Percentiles rank a stretch among this genome's conserved stretches.
phyloP scores from a whole-genome alignment of 2,797 vertebrate species.

The Bradypus variegatus region DNA sequence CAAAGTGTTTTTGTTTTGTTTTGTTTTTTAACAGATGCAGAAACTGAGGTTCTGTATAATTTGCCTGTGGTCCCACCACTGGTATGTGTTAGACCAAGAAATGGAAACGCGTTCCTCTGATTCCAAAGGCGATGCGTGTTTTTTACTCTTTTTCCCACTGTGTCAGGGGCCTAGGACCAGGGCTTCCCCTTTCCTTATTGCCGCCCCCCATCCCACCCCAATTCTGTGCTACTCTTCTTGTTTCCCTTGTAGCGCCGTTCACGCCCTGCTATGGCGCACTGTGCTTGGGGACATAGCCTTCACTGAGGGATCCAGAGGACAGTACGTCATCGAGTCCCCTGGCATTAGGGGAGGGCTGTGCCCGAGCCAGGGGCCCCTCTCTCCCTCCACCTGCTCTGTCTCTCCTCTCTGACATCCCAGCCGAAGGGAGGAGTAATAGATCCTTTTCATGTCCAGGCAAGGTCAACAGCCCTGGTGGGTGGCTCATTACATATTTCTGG shows the following conservation, averaged over 20 bases:
- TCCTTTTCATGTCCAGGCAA: background rate
- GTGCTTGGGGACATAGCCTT: background rate
- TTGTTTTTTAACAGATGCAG: background rate
- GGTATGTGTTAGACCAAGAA: background rate
- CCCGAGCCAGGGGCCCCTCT: background rate
- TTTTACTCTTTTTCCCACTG: background rate
- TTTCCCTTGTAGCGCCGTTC: background rate
- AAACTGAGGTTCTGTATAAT: background rate
- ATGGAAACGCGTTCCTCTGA: background rate
- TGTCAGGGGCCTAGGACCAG: background rate
- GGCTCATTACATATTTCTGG: slow-evolving; percentile 11
- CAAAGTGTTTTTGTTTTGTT: background rate
- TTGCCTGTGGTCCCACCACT: background rate
- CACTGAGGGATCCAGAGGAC: background rate
- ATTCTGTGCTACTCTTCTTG: background rate
- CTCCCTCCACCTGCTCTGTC: background rate
- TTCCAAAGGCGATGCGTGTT: background rate
- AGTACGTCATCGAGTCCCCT: background rate
- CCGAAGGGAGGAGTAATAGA: background rate
- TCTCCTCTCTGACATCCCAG: background rate
- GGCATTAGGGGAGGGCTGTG: background rate
- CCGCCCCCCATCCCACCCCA: no score
- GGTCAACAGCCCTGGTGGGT: background rate
- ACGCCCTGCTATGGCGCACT: accelerated
- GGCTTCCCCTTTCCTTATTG: no score